phyloP scores from a whole-genome alignment of 37 sponge, comb jelly and placozoan species.

The Cliona cf. orientalis region DNA sequence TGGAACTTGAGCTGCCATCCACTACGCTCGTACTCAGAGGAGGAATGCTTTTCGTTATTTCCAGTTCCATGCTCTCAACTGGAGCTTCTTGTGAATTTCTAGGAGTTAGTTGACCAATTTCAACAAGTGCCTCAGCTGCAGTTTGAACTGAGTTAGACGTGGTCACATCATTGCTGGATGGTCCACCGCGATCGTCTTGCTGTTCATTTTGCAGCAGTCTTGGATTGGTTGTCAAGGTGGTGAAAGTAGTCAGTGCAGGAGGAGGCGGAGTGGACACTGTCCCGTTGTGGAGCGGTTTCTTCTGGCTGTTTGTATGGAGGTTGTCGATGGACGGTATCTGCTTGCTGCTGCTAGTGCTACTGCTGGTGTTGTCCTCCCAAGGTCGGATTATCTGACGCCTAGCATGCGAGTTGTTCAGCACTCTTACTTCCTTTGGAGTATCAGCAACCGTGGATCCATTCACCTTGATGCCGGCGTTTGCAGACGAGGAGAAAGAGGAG shows the following conservation, averaged over 20 bases:
- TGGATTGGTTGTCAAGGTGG: neutral
- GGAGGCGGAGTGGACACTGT: constrained; percentile 7
- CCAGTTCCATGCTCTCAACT: no score
- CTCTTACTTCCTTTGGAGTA: no score
- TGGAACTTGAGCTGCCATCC: neutral
- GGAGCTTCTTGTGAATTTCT: neutral
- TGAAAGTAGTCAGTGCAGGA: neutral
- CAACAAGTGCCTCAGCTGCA: constrained; percentile 18
- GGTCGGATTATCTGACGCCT: constrained; percentile 24
- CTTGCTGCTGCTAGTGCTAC: neutral
- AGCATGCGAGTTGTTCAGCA: neutral
- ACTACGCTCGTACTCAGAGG: neutral
- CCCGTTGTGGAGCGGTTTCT: no score
- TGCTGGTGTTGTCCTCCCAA: constrained; percentile 5
- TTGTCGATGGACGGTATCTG: no score
- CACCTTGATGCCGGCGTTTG: no score
- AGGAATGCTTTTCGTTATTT: neutral
- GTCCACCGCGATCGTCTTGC: neutral
- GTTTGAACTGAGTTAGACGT: neutral
- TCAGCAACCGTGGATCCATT: no score
- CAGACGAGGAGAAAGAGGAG: no score
- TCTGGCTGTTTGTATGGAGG: no score
- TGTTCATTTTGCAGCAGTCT: no score
- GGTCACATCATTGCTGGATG: neutral
- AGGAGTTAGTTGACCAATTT: neutral